phyloP scores from a whole-genome alignment of 2,113 vertebrate genomes.

The Astatotilapia flaviijosephi region DNA sequence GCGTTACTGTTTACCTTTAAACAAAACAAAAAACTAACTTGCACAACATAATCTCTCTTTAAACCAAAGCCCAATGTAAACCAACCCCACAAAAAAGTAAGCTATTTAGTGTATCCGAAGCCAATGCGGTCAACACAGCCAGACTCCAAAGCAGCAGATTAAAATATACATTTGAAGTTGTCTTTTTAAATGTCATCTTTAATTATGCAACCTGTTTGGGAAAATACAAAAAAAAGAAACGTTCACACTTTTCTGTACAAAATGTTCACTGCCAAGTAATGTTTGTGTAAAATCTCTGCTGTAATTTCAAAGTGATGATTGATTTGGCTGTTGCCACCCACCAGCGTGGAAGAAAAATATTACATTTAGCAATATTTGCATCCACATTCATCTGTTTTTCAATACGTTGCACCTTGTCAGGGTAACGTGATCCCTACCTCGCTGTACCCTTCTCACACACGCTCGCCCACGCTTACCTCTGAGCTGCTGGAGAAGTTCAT shows the following conservation, averaged over 20 bases:
- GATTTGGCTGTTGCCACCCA: background rate
- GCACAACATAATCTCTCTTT: background rate
- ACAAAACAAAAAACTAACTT: background rate
- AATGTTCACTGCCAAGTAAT: background rate
- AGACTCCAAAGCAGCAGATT: background rate
- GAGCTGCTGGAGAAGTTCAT: background rate
- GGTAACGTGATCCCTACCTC: background rate
- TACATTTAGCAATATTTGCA: background rate
- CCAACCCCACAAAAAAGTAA: too few species aligned
- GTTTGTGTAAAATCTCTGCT: background rate
- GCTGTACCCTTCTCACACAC: background rate
- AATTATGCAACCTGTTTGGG: background rate
- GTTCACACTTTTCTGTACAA: background rate
- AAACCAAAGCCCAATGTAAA: background rate
- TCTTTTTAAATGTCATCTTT: background rate
- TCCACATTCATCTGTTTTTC: background rate
- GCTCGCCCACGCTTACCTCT: background rate
- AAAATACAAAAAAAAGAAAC: background rate
- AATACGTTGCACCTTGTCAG: background rate
- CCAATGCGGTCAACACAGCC: background rate
- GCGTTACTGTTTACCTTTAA: background rate
- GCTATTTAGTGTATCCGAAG: rapidly evolving
- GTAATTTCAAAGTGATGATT: background rate
- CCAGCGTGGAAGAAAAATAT: background rate
- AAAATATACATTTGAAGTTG: background rate